Base-by-base conservation (phyloP, 2,888 invertebrate genomes). In the Andrena bucephala region DNA sequence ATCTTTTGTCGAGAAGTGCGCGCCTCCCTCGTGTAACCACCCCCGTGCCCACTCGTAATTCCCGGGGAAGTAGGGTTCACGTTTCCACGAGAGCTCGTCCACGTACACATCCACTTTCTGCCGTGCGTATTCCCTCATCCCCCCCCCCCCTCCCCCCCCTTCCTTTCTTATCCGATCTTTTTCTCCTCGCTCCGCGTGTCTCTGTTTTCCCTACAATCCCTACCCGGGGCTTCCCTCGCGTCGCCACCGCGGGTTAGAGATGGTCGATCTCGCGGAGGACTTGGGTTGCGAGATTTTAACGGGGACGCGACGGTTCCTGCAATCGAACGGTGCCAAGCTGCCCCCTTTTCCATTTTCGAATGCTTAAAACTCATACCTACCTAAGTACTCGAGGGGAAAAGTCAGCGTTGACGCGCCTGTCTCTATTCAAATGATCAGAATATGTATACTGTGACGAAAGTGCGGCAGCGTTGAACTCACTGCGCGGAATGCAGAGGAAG, bases 1-100 rank as follows among this genome's bases (percentile, higher is more conserved):
- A 86, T 83, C 87, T 89, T 89, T 90, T 87, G 86, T 87, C 81
- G 79, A 84, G 85, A 83, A 90, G 79, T 77, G 83, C 77, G 80
- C 81, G 75, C 77, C 71, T 60, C 67, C 71, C 75, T 60, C 67
- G 52, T 78, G 74, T 73, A 73, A 62, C 72, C 73, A 77, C 68
- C 81, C 59, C 62, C 42, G 62, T 80, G 59, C 73, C 78, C 81
- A 84, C 84, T 88, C 88, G 81, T 84, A 70, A 81, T 87, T 89
- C 85, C 77, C 84, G 72, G 83, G 75, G 84, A 87, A 87, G 87
- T 85, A 80, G 86, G 80, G 77, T 83, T 87, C 85, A 73, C 80
- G 66, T 89, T 90, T 87, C 85, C 82, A 83, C 86, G 77, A 86
- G 83, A 73, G 67, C 81, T 85, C 80, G 77, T 74, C 59, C 60